Evolutionary conservation across 1,140 invertebrate species (phyloP).

Genomic region (Nilaparvata lugens): DNA sequence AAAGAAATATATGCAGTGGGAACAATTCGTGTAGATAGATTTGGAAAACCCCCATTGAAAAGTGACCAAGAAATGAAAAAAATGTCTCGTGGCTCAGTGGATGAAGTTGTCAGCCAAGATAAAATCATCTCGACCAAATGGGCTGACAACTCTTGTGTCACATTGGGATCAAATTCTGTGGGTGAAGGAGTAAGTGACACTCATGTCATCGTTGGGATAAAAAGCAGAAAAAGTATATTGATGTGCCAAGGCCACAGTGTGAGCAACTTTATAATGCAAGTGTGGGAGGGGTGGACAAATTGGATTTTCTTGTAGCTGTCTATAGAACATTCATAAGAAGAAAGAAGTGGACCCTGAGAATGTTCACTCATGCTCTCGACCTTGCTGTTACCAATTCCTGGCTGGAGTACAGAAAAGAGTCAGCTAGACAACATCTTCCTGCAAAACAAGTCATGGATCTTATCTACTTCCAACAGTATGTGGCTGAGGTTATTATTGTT

Average conservation of each 20-base stretch:
- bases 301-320: constrained; percentile 23
- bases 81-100: too few species aligned
- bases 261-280: constrained; percentile 33
- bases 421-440: too few species aligned
- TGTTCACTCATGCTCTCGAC: constrained; percentile 20
- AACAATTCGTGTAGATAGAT: constrained; percentile 12
- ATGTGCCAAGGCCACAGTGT: too few species aligned
- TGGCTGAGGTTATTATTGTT: too few species aligned
- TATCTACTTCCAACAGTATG: too few species aligned
- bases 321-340: constrained; percentile 18
- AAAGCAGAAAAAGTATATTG: constrained; percentile 29
- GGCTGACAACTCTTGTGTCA: constrained; percentile 17
- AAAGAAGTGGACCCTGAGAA: constrained; percentile 17
- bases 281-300: constrained; percentile 36
- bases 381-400: constrained; percentile 14
- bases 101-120: too few species aligned
- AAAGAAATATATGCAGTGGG: constrained; percentile 16
- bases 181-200: constrained; percentile 8
- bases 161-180: constrained; percentile 16
- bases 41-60: constrained; percentile 14
- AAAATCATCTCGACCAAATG: constrained; percentile 22
- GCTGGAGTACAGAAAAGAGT: too few species aligned
- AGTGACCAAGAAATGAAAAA: too few species aligned
- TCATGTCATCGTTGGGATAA: constrained; percentile 21
- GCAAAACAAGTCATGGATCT: too few species aligned